Evolutionary conservation across 2,888 invertebrate species (phyloP).

Genomic region (Stenoptilia bipunctidactyla): DNA sequence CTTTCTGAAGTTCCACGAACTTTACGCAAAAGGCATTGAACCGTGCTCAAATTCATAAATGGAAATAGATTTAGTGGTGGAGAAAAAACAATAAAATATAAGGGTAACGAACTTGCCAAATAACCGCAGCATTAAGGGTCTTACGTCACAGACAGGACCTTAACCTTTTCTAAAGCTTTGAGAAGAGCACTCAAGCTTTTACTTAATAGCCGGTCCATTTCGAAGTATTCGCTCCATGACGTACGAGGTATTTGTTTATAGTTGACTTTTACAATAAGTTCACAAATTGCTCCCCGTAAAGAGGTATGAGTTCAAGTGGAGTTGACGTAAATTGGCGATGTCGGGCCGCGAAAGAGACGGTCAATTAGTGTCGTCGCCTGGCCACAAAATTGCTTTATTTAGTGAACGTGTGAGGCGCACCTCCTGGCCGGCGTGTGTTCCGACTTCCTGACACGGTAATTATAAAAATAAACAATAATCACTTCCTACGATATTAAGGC

Average conservation of each 20-base stretch:
- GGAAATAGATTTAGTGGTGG: conserved; percentile 16
- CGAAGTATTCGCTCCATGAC: neutral
- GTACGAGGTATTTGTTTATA: neutral
- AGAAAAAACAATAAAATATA: conserved; percentile 13
- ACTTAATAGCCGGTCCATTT: neutral
- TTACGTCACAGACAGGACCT: conserved; percentile 26
- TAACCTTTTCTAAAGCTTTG: conserved; percentile 20
- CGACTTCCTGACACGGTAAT: conserved; percentile 56
- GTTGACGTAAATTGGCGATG: conserved; percentile 25
- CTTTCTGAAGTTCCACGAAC: conserved; percentile 6
- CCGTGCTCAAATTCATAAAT: conserved; percentile 10
- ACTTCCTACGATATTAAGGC: conserved; percentile 53
- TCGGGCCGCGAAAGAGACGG: conserved; percentile 24
- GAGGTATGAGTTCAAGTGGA: conserved; percentile 4
- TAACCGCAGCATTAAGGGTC: conserved; percentile 3
- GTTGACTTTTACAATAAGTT: too few species aligned
- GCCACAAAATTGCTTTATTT: conserved; percentile 43
- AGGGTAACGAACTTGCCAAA: conserved; percentile 17
- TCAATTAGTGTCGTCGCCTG: conserved; percentile 24
- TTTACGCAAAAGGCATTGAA: conserved; percentile 10
- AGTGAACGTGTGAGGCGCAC: conserved; percentile 30
- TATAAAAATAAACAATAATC: conserved; percentile 66
- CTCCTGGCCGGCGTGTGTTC: conserved; percentile 24
- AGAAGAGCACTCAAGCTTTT: neutral
- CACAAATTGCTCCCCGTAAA: too few species aligned